A percentile compares a stretch with the other conserved stretches of the same genome.
Evolutionary conservation across 2,113 vertebrate species (phyloP).

Genomic region (Thymallus thymallus): DNA sequence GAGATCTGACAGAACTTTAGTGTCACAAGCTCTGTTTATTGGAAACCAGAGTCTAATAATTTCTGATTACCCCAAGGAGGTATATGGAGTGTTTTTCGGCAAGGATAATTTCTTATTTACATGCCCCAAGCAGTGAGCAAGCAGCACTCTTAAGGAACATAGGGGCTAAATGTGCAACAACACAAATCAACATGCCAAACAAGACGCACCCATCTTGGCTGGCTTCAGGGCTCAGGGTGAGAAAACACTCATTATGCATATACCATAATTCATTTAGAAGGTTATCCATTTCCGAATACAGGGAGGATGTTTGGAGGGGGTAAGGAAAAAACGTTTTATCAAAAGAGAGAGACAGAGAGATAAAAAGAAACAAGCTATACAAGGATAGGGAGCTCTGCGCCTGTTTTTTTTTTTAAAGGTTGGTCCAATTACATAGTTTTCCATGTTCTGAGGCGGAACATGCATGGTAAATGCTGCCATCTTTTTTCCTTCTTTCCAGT

Average conservation of each 20-base stretch:
- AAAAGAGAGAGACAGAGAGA: slow-evolving; percentile 38
- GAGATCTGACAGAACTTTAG: slow-evolving; percentile 60
- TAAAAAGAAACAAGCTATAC: slow-evolving; percentile 63
- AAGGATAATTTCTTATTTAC: slow-evolving; percentile 84
- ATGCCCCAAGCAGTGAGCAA: slow-evolving; percentile 71
- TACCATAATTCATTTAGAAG: slow-evolving; percentile 80
- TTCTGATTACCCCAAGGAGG: slow-evolving; percentile 81
- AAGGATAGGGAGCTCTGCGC: slow-evolving; percentile 52
- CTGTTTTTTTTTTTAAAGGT: slow-evolving; percentile 56
- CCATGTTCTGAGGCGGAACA: slow-evolving; percentile 66
- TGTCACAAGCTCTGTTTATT: slow-evolving; percentile 75
- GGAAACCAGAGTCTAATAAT: slow-evolving; percentile 77
- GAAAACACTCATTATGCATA: slow-evolving; percentile 79
- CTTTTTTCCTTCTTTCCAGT: slow-evolving; percentile 39
- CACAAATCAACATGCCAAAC: slow-evolving; percentile 77
- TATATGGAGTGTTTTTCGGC: slow-evolving; percentile 81
- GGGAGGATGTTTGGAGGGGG: slow-evolving; percentile 67
- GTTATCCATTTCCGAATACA: slow-evolving; percentile 75
- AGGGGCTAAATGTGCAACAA: slow-evolving; percentile 76
- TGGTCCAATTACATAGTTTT: slow-evolving; percentile 71
- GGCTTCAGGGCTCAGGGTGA: slow-evolving; percentile 64
- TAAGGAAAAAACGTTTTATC: slow-evolving; percentile 47
- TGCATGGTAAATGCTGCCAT: slow-evolving; percentile 62
- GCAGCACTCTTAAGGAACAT: slow-evolving; percentile 72
- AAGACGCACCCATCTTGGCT: slow-evolving; percentile 65